A percentile compares a stretch with the other conserved stretches of the same genome.
phyloP scores from a whole-genome alignment of 2,113 vertebrate genomes.

The Percopsis transmontana region DNA sequence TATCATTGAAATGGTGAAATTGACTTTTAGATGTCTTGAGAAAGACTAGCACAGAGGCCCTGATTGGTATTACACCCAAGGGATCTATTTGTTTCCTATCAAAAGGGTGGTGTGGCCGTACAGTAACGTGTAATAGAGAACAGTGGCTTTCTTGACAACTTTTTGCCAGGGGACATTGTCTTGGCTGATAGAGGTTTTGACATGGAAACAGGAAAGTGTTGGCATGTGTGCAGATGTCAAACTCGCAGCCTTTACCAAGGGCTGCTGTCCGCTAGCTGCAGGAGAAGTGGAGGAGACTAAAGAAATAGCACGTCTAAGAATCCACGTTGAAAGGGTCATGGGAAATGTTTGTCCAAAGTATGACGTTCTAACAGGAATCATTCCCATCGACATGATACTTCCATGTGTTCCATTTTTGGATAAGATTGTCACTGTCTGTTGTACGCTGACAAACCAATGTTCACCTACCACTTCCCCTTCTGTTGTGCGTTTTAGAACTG shows the following conservation, averaged over 20 bases:
- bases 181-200: constrained; percentile 24
- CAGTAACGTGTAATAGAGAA: constrained; percentile 7
- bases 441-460: background rate
- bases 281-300: constrained; percentile 3
- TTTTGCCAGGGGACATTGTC: constrained; percentile 24
- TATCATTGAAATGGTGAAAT: too few relatives aligned
- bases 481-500: background rate
- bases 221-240: constrained; percentile 16
- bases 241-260: constrained; percentile 1
- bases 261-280: constrained; percentile 2
- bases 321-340: constrained; percentile 10
- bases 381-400: constrained; percentile 11
- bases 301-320: constrained; percentile 11
- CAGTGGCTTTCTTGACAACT: constrained; percentile 17
- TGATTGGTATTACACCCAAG: constrained; percentile 18
- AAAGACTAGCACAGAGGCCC: too few relatives aligned
- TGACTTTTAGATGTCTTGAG: too few relatives aligned
- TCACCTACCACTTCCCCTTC: background rate
- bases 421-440: background rate
- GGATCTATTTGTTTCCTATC: constrained; percentile 17
- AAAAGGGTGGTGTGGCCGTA: constrained; percentile 13
- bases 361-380: constrained; percentile 11
- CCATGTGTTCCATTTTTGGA: constrained; percentile 10
- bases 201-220: constrained; percentile 14
- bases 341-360: background rate